Base-by-base conservation (phyloP, 2,113 vertebrate species). In the Mohoua ochrocephala region DNA sequence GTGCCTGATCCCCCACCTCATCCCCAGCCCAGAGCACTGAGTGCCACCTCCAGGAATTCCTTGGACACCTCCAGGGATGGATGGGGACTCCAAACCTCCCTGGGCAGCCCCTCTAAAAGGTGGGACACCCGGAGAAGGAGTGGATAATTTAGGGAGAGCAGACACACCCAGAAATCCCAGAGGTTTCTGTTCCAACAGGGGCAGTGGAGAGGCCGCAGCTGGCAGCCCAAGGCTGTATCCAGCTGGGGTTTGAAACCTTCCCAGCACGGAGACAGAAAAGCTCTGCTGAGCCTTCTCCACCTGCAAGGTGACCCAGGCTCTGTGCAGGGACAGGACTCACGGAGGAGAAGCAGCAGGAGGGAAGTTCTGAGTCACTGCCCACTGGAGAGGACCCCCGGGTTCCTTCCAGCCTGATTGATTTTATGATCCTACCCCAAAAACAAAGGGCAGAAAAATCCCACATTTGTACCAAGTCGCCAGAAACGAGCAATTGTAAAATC, bases 331-430 rank as follows among this genome's bases (percentile, higher is more conserved):
- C 18, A 31, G 7, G 4, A 26, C 5, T 45, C 53, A 22, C 0
- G 5, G 30, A 35, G 67, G 13, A 87, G 52, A 33, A 63, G 22
- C 10, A 64, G 85, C 44, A 65, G 41, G 0, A 33, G 30, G 1
- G 8, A 30, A 56, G 12, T 15, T 74, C 15, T 20, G 11, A 65
- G 33, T 13, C 54, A 49, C 30, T 17, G 26, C 28, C 6, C 33
- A 18, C 67, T 15, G 15, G 4, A 84, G 18, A 54, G 12, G 11
- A 68, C 17, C 24, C 24, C 11, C 0, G 0, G 7, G 16, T 24
- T 76, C n/a, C 19, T 69, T 42, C 65, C 41, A 60, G 15, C 15
- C 35, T 26, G 13, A 74, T 76, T 37, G 49, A 22, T 41, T 67
- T 82, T 26, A 67, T 8, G 22, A 65, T 41, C 65, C 31, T 31